Conservation (phyloP, 2,113 vertebrate genomes). For the Notiomystis cincta region DNA sequence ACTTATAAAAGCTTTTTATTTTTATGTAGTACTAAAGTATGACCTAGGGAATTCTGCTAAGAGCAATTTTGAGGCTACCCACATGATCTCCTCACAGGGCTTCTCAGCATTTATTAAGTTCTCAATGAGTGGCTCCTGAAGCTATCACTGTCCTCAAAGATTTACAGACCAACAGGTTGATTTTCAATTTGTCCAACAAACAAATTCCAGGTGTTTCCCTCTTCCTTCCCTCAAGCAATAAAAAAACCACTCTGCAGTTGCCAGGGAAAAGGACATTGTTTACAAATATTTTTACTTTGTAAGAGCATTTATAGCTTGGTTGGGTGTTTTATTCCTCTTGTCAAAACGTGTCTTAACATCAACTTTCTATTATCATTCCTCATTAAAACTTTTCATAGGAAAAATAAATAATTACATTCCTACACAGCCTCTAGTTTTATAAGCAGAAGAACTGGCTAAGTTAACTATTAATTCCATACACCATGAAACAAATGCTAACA, state of each 20-base stretch:
- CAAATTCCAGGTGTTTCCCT: slow-evolving; percentile 52
- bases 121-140: background rate
- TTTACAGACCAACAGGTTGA: background rate
- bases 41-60: background rate
- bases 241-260: background rate
- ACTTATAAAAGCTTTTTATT: background rate
- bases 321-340: background rate
- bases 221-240: slow-evolving; percentile 5
- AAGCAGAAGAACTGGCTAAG: background rate
- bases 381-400: background rate
- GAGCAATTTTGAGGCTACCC: background rate
- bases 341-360: background rate
- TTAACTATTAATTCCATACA: background rate
- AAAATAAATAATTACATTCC: background rate
- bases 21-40: background rate
- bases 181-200: slow-evolving; percentile 16
- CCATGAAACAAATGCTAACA: background rate
- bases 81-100: background rate
- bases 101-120: background rate
- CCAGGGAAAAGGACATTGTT: background rate
- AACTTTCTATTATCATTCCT: background rate
- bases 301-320: background rate
- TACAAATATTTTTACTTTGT: slow-evolving; percentile 4
- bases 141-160: background rate
- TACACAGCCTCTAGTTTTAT: background rate